Evolutionary conservation across 2,797 vertebrate genomes (phyloP).

Genomic region (Protonibea diacanthus): DNA sequence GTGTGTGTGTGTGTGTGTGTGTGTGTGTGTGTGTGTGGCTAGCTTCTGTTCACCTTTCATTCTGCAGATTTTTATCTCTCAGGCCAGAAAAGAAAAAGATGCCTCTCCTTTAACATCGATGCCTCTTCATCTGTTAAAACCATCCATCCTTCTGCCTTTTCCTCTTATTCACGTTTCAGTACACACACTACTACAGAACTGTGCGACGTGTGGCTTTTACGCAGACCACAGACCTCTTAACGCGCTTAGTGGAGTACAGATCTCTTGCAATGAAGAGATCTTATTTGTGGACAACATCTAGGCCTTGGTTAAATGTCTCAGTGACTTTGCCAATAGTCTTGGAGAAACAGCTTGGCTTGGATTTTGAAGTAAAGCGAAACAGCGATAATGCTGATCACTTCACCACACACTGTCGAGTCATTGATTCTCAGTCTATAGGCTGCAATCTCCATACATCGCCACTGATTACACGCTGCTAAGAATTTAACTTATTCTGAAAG

Average conservation of each 20-base stretch:
- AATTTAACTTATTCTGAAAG: constrained; percentile 72
- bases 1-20: not conserved
- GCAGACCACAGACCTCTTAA: constrained; percentile 40
- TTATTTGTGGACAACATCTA: constrained; percentile 50
- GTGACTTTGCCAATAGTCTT: constrained; percentile 69
- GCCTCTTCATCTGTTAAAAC: constrained; percentile 55
- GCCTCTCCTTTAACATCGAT: constrained; percentile 31
- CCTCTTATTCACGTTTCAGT: constrained; percentile 49
- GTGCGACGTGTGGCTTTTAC: constrained; percentile 38
- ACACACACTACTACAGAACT: constrained; percentile 28
- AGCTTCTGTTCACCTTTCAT: constrained; percentile 48
- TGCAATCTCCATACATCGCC: constrained; percentile 71
- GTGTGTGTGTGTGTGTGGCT: not conserved
- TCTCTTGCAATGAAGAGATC: constrained; percentile 61
- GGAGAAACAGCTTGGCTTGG: constrained; percentile 74
- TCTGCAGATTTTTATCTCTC: constrained; percentile 54
- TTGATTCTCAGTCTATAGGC: constrained; percentile 77
- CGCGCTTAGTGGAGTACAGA: constrained; percentile 36
- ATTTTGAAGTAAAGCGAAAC: constrained; percentile 72
- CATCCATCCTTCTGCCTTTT: constrained; percentile 54
- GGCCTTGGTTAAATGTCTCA: constrained; percentile 61
- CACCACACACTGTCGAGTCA: constrained; percentile 76
- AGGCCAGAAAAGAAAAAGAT: constrained; percentile 53
- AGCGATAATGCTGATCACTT: constrained; percentile 76
- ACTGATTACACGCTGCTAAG: constrained; percentile 70